Evolutionary conservation across 2,113 vertebrate species (phyloP).

Genomic region (Carlito syrichta): DNA sequence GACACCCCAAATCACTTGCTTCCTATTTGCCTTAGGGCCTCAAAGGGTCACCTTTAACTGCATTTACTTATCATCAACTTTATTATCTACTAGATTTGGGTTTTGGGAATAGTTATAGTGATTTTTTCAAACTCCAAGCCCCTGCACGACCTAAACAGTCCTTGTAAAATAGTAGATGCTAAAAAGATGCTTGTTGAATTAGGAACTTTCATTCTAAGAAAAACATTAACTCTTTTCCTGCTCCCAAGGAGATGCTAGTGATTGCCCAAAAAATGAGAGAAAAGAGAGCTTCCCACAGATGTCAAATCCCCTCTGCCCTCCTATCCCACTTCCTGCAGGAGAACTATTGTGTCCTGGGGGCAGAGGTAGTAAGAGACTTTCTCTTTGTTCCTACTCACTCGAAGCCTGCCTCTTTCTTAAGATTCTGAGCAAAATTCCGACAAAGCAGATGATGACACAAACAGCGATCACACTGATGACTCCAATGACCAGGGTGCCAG

Average conservation of each 20-base stretch:
- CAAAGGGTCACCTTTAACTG: background rate
- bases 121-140: background rate
- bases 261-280: background rate
- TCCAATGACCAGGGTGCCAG: background rate
- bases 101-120: background rate
- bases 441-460: background rate
- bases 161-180: background rate
- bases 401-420: slow-evolving; percentile 36
- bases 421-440: slow-evolving; percentile 12
- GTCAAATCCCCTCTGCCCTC: background rate
- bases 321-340: background rate
- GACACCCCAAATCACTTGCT: background rate
- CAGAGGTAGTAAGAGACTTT: background rate
- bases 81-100: background rate
- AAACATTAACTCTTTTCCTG: background rate
- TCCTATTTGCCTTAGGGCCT: too few species aligned
- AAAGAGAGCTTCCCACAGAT: background rate
- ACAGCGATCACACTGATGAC: background rate
- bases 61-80: background rate
- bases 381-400: background rate
- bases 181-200: background rate
- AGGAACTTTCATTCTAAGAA: background rate
- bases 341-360: background rate
- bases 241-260: background rate
- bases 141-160: background rate